phyloP scores from a whole-genome alignment of 2,888 invertebrate species.

The Caradrina kadenii region DNA sequence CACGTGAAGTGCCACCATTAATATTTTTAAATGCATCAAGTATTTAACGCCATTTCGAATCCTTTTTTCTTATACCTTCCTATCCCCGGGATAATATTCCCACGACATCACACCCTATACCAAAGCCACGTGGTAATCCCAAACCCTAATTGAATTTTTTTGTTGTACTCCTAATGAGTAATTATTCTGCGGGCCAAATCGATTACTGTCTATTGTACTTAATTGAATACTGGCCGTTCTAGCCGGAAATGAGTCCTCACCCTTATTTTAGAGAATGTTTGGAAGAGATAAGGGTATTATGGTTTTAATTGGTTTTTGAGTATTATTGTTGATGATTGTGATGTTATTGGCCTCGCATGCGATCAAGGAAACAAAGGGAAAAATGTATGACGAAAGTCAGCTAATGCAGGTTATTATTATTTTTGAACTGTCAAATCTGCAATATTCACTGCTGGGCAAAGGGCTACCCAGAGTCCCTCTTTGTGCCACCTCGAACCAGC shows the following conservation, averaged over 20 bases:
- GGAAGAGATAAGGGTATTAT: conserved; percentile 52
- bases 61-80: neutral
- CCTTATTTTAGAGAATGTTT: conserved; percentile 48
- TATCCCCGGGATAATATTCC: conserved; percentile 35
- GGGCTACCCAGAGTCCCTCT: too few relatives aligned
- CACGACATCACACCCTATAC: conserved; percentile 43
- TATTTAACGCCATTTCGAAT: too few relatives aligned
- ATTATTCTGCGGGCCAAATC: conserved; percentile 64
- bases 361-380: neutral
- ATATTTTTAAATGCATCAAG: too few relatives aligned
- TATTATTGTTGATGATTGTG: conserved; percentile 14
- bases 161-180: conserved; percentile 54
- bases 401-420: neutral
- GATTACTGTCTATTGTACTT: conserved; percentile 63
- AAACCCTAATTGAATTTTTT: conserved; percentile 59
- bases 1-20: too few relatives aligned
- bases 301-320: conserved; percentile 29
- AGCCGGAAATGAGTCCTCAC: conserved; percentile 62
- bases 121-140: conserved; percentile 40
- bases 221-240: conserved; percentile 63
- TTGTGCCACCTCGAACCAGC: too few relatives aligned
- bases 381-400: neutral
- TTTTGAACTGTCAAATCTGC: too few relatives aligned
- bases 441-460: too few relatives aligned
- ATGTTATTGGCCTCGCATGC: conserved; percentile 20